Evolutionary conservation across 1,140 invertebrate species (phyloP).

Genomic region (Ephestia elutella): DNA sequence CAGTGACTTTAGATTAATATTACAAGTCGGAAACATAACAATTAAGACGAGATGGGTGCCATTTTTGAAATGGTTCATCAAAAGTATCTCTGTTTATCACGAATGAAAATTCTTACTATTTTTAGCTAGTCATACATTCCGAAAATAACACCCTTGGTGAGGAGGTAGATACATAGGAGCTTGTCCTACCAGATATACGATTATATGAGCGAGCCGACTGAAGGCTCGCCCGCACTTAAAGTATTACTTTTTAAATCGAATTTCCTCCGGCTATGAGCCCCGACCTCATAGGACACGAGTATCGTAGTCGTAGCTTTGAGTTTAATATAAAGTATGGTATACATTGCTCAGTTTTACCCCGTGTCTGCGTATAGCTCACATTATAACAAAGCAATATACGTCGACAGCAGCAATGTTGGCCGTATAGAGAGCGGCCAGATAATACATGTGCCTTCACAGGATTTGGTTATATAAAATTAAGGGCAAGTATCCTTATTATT

Average conservation of each 20-base stretch:
- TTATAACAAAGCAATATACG: no score
- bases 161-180: slow-evolving; percentile 18
- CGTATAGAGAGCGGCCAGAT: no score
- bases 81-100: no score
- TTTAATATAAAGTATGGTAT: neutral
- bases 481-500: no score
- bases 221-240: slow-evolving; percentile 11
- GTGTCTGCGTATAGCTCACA: no score
- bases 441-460: no score
- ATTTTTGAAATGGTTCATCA: no score
- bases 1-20: neutral
- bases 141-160: slow-evolving; percentile 10
- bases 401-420: no score
- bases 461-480: no score
- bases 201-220: neutral
- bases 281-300: neutral
- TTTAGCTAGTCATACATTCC: no score
- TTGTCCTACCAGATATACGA: neutral
- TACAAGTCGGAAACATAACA: neutral
- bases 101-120: no score
- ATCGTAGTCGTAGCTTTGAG: neutral
- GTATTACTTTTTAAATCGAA: slow-evolving; percentile 4
- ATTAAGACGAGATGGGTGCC: neutral
- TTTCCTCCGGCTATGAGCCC: neutral
- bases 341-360: no score